Percentiles rank a stretch among this genome's conserved stretches.
These are phyloP conservation scores for Phrixothrix hirtus DNA, from an alignment of 2,888 invertebrate genomes.

Conservation along the genomic window DNA sequence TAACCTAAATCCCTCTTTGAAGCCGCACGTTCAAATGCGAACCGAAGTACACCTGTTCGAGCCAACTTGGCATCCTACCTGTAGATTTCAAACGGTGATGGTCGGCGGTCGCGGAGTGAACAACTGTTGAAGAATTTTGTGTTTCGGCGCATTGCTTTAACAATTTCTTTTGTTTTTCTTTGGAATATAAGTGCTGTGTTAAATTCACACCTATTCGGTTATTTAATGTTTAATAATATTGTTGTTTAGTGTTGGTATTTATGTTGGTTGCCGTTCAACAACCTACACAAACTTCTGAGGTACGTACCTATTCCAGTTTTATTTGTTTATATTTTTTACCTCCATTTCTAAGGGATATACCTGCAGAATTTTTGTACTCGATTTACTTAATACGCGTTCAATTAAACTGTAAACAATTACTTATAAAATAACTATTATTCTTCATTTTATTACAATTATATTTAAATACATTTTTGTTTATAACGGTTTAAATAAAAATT, in stretches of 20 bases:
- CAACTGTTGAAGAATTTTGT: conserved; percentile 18
- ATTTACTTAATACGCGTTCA: too few species aligned
- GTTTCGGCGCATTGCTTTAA: conserved; percentile 7
- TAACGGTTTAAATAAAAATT: too few species aligned
- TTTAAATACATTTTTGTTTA: too few species aligned
- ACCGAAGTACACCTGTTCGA: conserved; percentile 27
- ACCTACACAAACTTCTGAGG: too few species aligned
- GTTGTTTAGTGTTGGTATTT: conserved; percentile 8
- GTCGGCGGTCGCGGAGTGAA: conserved; percentile 22
- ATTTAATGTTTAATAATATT: background rate
- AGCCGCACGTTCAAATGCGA: conserved; percentile 19
- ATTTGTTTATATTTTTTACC: too few species aligned
- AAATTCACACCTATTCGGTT: background rate
- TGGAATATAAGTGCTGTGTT: conserved; percentile 7
- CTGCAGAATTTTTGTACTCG: too few species aligned
- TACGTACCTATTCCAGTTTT: too few species aligned
- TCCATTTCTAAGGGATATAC: too few species aligned
- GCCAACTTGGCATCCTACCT: conserved; percentile 31
- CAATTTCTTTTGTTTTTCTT: background rate
- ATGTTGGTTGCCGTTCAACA: conserved; percentile 15
- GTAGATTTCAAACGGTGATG: conserved; percentile 28
- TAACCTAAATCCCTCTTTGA: conserved; percentile 24
- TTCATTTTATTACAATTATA: too few species aligned
- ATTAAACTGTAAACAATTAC: too few species aligned
- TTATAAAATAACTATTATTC: too few species aligned